A percentile compares a stretch with the other conserved stretches of the same genome.
Evolutionary conservation across 2,888 invertebrate species (phyloP).

Genomic region (Galerucella calmariensis): DNA sequence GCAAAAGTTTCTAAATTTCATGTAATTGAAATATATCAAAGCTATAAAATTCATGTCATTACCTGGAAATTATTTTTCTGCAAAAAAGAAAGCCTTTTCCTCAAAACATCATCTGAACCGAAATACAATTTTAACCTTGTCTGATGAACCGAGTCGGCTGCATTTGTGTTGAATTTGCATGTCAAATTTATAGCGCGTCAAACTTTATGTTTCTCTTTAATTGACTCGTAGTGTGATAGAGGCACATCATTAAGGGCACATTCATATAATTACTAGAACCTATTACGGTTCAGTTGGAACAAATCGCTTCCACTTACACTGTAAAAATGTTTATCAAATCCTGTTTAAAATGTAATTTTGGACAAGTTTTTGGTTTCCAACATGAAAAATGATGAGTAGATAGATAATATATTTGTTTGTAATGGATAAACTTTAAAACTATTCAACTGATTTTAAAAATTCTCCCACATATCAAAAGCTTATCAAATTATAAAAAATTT

Average conservation of each 20-base stretch:
- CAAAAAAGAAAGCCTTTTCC: not conserved
- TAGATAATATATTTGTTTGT: too few species aligned
- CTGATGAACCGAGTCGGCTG: constrained; percentile 53
- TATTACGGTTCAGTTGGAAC: constrained; percentile 23
- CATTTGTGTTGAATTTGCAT: constrained; percentile 55
- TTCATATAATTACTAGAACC: constrained; percentile 37
- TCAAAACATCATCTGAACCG: not conserved
- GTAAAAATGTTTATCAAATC: not conserved
- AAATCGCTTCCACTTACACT: constrained; percentile 21
- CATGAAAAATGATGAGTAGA: too few species aligned
- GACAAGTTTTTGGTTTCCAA: too few species aligned
- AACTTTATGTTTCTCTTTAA: constrained; percentile 44
- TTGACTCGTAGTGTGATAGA: constrained; percentile 37
- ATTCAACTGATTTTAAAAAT: too few species aligned
- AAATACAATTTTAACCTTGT: constrained; percentile 45
- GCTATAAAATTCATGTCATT: not conserved
- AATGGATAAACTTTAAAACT: too few species aligned
- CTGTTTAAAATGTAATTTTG: too few species aligned
- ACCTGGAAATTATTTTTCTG: not conserved
- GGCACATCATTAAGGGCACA: constrained; percentile 36
- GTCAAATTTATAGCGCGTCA: constrained; percentile 51
- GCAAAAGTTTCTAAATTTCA: not conserved
- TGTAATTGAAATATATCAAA: not conserved
- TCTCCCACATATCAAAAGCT: too few species aligned
- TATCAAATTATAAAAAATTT: too few species aligned